Conservation (phyloP, 2,797 vertebrate species). For the Parambassis ranga region DNA sequence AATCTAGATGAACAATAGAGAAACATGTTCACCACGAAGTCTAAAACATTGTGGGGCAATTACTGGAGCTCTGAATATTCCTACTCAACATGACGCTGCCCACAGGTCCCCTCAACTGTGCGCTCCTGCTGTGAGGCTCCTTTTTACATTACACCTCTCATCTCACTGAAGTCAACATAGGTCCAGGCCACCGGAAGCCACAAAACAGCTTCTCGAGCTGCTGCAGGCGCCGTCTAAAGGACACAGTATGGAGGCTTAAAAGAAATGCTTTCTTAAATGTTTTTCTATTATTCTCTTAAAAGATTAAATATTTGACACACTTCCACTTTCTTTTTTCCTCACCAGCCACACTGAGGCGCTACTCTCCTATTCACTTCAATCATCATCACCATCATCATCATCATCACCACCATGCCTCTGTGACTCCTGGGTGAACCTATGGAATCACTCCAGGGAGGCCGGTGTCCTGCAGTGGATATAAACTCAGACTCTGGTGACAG, state of each 20-base stretch:
- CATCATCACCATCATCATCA: no score
- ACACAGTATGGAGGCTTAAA: conserved; percentile 4
- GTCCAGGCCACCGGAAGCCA: conserved; percentile 27
- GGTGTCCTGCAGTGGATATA: conserved; percentile 45
- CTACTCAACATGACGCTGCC: conserved; percentile 53
- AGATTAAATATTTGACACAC: no score
- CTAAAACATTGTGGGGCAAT: conserved; percentile 61
- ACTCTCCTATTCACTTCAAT: conserved; percentile 13
- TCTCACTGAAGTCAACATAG: conserved; percentile 61
- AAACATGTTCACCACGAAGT: conserved; percentile 47
- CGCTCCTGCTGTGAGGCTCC: conserved; percentile 26
- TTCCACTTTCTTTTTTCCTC: neutral
- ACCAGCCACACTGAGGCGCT: conserved; percentile 40
- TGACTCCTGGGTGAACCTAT: conserved; percentile 59
- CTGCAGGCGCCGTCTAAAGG: conserved; percentile 27
- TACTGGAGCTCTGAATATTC: conserved; percentile 50
- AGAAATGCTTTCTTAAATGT: no score
- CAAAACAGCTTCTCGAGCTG: conserved; percentile 36
- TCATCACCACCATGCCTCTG: conserved; percentile 9
- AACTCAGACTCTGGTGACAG: conserved; percentile 49
- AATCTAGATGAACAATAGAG: conserved; percentile 64
- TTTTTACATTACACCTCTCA: conserved; percentile 46
- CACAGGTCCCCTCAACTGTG: conserved; percentile 26
- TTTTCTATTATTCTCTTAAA: no score
- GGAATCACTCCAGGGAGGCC: conserved; percentile 13